These are phyloP conservation scores for Nesometra sesokonis DNA, from an alignment of 35 echinoderm and acorn worm genomes.

Conservation along the genomic window DNA sequence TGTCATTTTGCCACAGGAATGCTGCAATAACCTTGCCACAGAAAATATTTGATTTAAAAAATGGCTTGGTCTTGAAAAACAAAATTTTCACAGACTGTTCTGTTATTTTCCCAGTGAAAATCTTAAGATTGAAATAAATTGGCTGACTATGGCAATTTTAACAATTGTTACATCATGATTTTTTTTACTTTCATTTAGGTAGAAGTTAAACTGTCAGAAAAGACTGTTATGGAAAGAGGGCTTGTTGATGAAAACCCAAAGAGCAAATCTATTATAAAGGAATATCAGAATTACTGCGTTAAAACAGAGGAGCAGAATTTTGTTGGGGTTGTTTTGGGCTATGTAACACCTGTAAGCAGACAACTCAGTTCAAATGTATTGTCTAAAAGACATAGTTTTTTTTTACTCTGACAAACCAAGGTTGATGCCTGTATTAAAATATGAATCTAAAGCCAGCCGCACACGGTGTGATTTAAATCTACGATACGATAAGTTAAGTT, in stretches of 20 bases:
- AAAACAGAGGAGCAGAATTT: constrained; percentile 68
- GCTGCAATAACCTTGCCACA: too few species aligned
- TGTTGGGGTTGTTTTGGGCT: constrained; percentile 61
- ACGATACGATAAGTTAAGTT: too few species aligned
- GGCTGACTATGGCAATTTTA: too few species aligned
- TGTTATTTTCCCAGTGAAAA: too few species aligned
- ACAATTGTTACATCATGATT: background rate
- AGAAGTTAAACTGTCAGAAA: constrained; percentile 67
- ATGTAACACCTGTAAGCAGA: constrained; percentile 83
- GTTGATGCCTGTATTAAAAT: background rate
- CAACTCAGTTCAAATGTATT: background rate
- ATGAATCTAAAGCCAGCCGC: background rate
- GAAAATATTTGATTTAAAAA: too few species aligned
- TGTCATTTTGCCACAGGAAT: too few species aligned
- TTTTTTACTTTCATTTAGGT: constrained; percentile 17
- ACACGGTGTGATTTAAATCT: background rate
- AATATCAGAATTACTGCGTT: constrained; percentile 75
- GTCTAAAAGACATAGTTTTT: background rate
- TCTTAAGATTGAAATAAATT: too few species aligned
- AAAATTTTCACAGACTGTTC: too few species aligned
- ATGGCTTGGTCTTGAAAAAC: too few species aligned
- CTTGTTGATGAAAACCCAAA: constrained; percentile 62
- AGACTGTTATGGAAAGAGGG: constrained; percentile 68
- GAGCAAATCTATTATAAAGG: constrained; percentile 62
- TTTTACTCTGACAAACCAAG: background rate